Conservation (phyloP, 2,888 invertebrate species). For the Orchesellides sinensis region DNA sequence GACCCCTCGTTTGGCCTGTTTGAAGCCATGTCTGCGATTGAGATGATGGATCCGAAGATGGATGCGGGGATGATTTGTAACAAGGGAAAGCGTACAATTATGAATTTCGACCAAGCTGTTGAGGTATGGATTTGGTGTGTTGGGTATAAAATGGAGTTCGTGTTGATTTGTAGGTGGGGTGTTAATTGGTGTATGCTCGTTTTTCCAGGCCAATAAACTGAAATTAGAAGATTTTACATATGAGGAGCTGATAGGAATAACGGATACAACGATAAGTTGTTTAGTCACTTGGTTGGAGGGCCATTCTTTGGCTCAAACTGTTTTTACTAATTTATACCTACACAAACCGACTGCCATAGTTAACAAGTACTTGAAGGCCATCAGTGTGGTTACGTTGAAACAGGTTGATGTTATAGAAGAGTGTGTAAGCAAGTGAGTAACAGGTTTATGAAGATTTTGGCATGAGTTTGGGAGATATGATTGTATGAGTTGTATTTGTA, state of each 20-base stretch:
- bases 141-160: not conserved
- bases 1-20: slow-evolving; percentile 94
- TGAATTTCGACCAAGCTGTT: slow-evolving; percentile 92
- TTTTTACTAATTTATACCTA: slow-evolving; percentile 96
- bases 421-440: slow-evolving; percentile 87
- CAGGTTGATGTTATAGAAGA: slow-evolving; percentile 92
- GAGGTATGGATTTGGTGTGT: slow-evolving; percentile 79
- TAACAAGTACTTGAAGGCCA: slow-evolving; percentile 89
- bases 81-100: slow-evolving; percentile 84
- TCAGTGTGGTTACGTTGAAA: slow-evolving; percentile 92
- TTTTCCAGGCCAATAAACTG: slow-evolving; percentile 78
- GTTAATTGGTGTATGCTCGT: slow-evolving; percentile 74
- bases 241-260: slow-evolving; percentile 92
- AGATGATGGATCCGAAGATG: slow-evolving; percentile 99
- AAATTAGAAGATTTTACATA: slow-evolving; percentile 87
- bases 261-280: slow-evolving; percentile 95
- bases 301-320: slow-evolving; percentile 96
- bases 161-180: not conserved
- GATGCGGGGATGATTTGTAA: slow-evolving; percentile 99
- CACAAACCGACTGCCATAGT: slow-evolving; percentile 92
- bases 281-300: slow-evolving; percentile 99
- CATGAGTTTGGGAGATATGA: too few species aligned
- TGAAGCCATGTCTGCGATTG: slow-evolving; percentile 99
- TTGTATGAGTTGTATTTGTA: not conserved
- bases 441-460: not conserved